phyloP scores from a whole-genome alignment of 2,797 vertebrate species.

The Agapornis canus region DNA sequence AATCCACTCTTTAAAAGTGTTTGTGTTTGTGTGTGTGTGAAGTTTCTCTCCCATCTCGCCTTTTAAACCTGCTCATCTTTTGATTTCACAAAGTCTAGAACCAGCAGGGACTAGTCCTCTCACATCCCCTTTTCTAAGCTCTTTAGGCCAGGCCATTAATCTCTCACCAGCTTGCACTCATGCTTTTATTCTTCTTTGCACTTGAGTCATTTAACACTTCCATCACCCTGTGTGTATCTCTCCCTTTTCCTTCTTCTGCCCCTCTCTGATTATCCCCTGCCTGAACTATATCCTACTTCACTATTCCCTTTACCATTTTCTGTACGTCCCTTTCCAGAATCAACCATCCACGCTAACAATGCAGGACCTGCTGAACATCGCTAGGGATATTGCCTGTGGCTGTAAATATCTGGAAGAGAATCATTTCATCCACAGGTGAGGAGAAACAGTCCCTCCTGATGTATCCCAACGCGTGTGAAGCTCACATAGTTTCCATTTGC shows the following conservation, averaged over 20 bases:
- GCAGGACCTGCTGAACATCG: constrained; percentile 89
- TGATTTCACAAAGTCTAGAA: neutral
- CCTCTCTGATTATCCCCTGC: neutral
- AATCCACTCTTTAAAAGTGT: neutral
- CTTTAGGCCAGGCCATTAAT: neutral
- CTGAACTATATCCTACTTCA: neutral
- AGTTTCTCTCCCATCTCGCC: neutral
- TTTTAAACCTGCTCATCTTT: neutral
- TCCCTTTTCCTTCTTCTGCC: neutral
- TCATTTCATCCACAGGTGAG: constrained; percentile 88
- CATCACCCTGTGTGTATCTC: neutral
- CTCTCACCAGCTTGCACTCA: neutral
- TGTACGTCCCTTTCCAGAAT: constrained; percentile 73
- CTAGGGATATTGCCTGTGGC: constrained; percentile 89
- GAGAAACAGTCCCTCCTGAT: neutral
- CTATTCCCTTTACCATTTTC: neutral
- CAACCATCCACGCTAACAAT: constrained; percentile 84
- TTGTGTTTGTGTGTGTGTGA: neutral
- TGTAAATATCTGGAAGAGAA: constrained; percentile 94
- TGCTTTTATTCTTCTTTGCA: neutral
- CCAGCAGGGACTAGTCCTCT: neutral
- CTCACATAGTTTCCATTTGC: neutral
- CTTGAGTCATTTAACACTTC: neutral
- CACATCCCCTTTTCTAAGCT: neutral
- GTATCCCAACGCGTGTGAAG: neutral